Evolutionary conservation across 2,797 vertebrate species (phyloP), one percentile per base, ranked within the genome.

Genomic region (Rhinella marina): DNA sequence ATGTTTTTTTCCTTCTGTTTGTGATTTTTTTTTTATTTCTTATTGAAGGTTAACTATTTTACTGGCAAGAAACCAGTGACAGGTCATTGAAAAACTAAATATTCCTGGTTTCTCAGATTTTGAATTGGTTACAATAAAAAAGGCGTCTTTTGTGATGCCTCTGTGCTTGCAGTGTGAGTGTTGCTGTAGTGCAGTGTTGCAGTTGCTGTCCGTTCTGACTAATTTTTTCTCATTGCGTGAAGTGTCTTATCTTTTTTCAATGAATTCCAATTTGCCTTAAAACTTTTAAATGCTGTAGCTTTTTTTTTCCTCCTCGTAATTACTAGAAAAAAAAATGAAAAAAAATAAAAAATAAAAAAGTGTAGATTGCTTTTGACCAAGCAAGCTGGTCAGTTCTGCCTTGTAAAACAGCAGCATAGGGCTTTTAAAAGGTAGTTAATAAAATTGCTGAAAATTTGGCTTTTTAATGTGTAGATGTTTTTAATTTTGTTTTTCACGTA

Each of bases 81-180:
- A 73, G n/a, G 61, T 59, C 41, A 62, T 56, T 23, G 19, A 50
- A 59, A 83, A 72, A 76, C 19, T 48, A 54, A 88, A 27, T n/a
- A 25, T 84, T 64, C 29, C 85, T 70, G 81, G 79, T 76, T 70
- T 77, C 88, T 87, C 17, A 41, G 66, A 56, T 54, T 77, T 86
- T 50, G 92, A 93, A 91, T 88, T 94, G 94, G 93, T 95, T 80
- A 68, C 62, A 80, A 54, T 72, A 80, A 66, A 62, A 70, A 93
- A 93, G 91, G 96, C 95, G 92, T 96, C 95, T 93, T 94, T 95
- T 93, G 93, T 88, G 91, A 93, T 96, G 96, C 96, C 82, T 96
- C 96, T 95, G 96, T 97, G 97, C 96, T 99, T 98, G 97, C 96
- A 92, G 97, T 98, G 97, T 96, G 97, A 95, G 96, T 98, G 96